Evolutionary conservation across 2,888 invertebrate species (phyloP), one percentile per base, ranked within the genome.

Genomic region (Drosophila mimica): DNA sequence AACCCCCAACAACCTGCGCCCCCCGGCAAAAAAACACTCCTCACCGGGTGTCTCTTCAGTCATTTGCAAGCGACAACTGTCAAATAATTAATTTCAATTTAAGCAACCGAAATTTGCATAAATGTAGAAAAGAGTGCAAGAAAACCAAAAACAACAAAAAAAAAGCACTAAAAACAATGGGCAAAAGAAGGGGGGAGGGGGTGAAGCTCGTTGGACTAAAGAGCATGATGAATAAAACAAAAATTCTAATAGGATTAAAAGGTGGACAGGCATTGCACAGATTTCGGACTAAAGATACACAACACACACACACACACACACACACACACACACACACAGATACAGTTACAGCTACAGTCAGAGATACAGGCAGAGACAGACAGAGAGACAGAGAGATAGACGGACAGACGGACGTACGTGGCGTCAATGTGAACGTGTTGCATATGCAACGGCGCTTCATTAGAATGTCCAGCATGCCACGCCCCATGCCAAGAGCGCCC

Each of bases 61-160:
- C 85, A 84, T 84, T 84, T 76, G 82, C 79, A 78, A 76, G 83
- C 84, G 87, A 89, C 88, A 90, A 89, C 88, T 88, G 90, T 79
- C 81, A 90, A 87, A 90, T 90, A 88, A 90, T 88, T 88, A 88
- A 90, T 88, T 89, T 90, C 82, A 90, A 91, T 89, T 84, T 89
- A 90, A 90, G 81, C 88, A 87, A 84, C 79, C 81, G 58, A 81
- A 79, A 91, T 89, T 88, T 89, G 76, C 90, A 89, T 88, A 90
- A 88, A 86, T 79, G 79, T 68, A 60, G 65, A 68, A 36, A 59
- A 67, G 70, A 69, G 60, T 36, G 31, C 20, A 57, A 52, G 46
- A 46, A 25, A 46, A 4, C 20, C 46, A 46, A 15, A 61, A 52
- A 58, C 46, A 51, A 61, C 54, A 31, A 48, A 31, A 17, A 43